Conservation (phyloP, 1,140 invertebrate genomes). For the Bombyx mori region DNA sequence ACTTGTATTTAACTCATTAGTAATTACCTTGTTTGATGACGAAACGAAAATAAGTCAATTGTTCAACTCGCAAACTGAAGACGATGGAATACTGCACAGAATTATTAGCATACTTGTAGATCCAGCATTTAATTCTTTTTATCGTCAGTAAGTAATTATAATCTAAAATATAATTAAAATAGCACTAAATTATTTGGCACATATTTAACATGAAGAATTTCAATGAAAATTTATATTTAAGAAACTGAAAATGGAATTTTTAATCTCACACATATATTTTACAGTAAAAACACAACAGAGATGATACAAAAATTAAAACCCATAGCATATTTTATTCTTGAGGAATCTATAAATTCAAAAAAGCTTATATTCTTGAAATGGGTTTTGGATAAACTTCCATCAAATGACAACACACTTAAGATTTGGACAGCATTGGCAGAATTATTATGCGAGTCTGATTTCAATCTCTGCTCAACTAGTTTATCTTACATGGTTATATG, state of each 20-base stretch:
- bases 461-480: conserved; percentile 7
- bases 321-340: conserved; percentile 24
- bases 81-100: neutral
- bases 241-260: neutral
- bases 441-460: conserved; percentile 21
- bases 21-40: too few species aligned
- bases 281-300: conserved; percentile 18
- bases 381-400: conserved; percentile 7
- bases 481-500: conserved; percentile 26
- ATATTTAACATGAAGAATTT: neutral
- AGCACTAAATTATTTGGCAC: neutral
- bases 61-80: neutral
- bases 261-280: conserved; percentile 13
- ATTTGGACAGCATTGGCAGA: conserved; percentile 38
- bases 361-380: neutral
- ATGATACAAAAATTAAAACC: conserved; percentile 24
- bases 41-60: too few species aligned
- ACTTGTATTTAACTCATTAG: too few species aligned
- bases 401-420: conserved; percentile 21
- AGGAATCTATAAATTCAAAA: conserved; percentile 11
- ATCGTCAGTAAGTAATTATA: too few species aligned
- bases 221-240: neutral
- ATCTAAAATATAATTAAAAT: too few species aligned
- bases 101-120: too few species aligned
- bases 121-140: too few species aligned